Evolutionary conservation across 2,888 invertebrate genomes (phyloP).

Genomic region (Lepidocyrtoides sp.): DNA sequence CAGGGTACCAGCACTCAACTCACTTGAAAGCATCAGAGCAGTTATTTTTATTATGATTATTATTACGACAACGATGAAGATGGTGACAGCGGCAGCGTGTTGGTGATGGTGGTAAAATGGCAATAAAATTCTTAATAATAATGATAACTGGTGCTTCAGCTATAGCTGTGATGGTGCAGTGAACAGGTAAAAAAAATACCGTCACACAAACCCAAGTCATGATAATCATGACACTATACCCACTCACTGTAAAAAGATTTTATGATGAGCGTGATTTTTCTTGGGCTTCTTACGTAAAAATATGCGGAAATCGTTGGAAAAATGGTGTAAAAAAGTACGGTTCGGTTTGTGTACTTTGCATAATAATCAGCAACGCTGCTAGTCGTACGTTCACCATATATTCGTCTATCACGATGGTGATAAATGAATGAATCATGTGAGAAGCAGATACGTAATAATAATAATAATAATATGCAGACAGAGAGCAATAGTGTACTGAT

Average conservation of each 20-base stretch:
- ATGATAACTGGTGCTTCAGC: conserved; percentile 15
- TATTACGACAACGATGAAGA: background rate
- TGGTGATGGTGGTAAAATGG: background rate
- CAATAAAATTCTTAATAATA: conserved; percentile 9
- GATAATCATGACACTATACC: conserved; percentile 25
- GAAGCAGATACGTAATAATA: background rate
- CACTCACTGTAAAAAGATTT: background rate
- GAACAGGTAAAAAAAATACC: background rate
- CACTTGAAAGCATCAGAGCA: conserved; percentile 5
- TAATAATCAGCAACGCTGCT: conserved; percentile 36
- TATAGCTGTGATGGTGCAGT: background rate
- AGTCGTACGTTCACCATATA: background rate
- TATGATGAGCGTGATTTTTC: background rate
- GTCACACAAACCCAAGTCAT: conserved; percentile 8
- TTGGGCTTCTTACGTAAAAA: background rate
- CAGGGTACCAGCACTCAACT: no score
- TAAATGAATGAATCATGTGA: background rate
- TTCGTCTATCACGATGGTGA: background rate
- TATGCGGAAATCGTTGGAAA: conserved; percentile 68
- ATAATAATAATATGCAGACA: no score
- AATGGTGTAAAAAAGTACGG: conserved; percentile 27
- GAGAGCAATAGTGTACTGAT: no score
- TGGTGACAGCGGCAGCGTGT: conserved; percentile 31
- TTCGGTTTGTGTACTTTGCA: conserved; percentile 28
- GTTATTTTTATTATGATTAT: conserved; percentile 2